Evolutionary conservation across 2,888 invertebrate species (phyloP), one percentile per base, ranked within the genome.

Genomic region (Pollenia angustigena): DNA sequence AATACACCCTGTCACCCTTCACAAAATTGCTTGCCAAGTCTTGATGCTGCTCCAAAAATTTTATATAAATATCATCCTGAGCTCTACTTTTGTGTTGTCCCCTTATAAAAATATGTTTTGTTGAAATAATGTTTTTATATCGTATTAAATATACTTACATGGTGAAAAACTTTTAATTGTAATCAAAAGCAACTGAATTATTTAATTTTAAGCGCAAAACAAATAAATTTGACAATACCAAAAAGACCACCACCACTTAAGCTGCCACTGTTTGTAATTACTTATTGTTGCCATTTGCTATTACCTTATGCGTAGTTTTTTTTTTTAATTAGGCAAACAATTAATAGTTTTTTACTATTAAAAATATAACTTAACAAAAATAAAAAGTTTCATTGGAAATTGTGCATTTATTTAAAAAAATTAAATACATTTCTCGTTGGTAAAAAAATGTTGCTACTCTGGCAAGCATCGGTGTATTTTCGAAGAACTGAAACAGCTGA

Each of bases 41-140:
- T n/a, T 44, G 12, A 48, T 75, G 60, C 7, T 71, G 52, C 12
- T 54, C 18, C 69, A 71, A 40, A 40, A 52, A 69, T 50, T 69
- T 69, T 14, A 69, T 16, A 52, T 52, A 69, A 40, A 69, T 64
- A 16, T 64, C 64, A 8, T 16, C 12, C 44, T 64, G 64, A 10
- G 18, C 16, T 8, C 11, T 44, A 52, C 52, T 68, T 52, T 72
- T 12, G 48, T 56, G 75, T 72, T 58, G 78, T 52, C 68, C 52
- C 68, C 68, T 68, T 23, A 23, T 23, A 23, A 23, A 23, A 23
- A 23, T 23, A 23, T 23, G 23, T 23, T 23, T 23, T 23, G 23
- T 23, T 23, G 23, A 23, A 1, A 23, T 23, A 23, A 23, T 23
- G 23, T 23, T 23, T 23, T 23, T 23, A 23, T 23, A 23, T 23